Evolutionary conservation across 2,113 vertebrate genomes (phyloP).

Genomic region (Aramus guarauna): DNA sequence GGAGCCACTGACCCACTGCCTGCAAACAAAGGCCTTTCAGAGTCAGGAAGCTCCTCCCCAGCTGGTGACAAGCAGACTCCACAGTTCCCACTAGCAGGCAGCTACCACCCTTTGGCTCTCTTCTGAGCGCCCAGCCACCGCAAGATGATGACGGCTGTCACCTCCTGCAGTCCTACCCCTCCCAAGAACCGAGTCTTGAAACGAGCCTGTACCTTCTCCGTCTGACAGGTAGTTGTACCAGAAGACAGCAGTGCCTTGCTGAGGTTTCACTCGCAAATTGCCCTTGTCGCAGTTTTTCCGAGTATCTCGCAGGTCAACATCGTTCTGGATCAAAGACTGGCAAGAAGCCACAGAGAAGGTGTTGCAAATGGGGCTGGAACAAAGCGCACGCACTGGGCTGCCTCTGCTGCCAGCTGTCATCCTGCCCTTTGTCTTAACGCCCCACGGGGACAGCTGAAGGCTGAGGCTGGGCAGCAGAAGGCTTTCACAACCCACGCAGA

Average conservation of each 20-base stretch:
- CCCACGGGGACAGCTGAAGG: background rate
- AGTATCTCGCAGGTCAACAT: slow-evolving; percentile 90
- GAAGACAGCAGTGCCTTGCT: slow-evolving; percentile 88
- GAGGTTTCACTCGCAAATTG: slow-evolving; percentile 88
- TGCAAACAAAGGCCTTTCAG: slow-evolving; percentile 52
- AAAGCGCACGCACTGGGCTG: accelerated
- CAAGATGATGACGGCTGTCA: background rate
- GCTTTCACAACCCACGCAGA: background rate
- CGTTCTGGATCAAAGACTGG: slow-evolving; percentile 91
- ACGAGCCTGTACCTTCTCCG: slow-evolving; percentile 81
- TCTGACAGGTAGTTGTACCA: slow-evolving; percentile 99
- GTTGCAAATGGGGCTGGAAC: background rate
- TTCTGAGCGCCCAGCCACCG: background rate
- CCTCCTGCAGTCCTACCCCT: background rate
- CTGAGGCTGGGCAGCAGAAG: background rate
- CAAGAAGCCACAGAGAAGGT: background rate
- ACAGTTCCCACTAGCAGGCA: slow-evolving; percentile 18
- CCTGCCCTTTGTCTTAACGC: background rate
- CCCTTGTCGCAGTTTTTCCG: slow-evolving; percentile 88
- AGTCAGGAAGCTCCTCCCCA: slow-evolving; percentile 36
- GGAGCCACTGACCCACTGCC: slow-evolving; percentile 52
- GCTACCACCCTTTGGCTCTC: background rate
- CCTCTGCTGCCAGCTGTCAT: background rate
- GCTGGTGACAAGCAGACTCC: slow-evolving; percentile 24
- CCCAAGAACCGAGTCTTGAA: background rate